Percentiles rank a stretch among this genome's conserved stretches.
phyloP scores from a whole-genome alignment of 2,888 invertebrate species.

The Meloe dianella region DNA sequence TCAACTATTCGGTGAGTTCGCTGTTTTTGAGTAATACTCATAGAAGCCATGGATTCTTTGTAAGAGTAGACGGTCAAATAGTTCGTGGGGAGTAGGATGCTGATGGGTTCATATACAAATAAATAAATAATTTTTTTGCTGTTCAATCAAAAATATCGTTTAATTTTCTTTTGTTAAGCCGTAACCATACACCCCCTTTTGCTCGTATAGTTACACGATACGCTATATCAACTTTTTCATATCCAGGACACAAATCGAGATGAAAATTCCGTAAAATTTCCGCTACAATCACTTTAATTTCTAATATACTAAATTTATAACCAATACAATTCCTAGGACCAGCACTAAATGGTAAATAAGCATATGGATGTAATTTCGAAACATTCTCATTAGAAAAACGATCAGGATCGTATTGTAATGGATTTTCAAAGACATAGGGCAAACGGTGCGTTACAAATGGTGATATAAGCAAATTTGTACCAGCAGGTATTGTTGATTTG shows the following conservation, averaged over 20 bases:
- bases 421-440: constrained; percentile 63
- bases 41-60: no score
- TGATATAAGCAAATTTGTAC: constrained; percentile 63
- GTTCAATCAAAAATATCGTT: not conserved
- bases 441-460: constrained; percentile 66
- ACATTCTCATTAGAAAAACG: constrained; percentile 63
- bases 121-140: not conserved
- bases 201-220: constrained; percentile 66
- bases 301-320: constrained; percentile 66
- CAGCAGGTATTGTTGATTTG: constrained; percentile 62
- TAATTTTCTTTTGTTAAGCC: constrained; percentile 56
- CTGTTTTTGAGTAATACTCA: no score
- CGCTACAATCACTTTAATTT: constrained; percentile 66
- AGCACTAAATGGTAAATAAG: constrained; percentile 66
- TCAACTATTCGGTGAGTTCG: no score
- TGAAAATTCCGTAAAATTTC: constrained; percentile 62
- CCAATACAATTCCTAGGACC: constrained; percentile 67
- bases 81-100: no score
- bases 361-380: constrained; percentile 63
- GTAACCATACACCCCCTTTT: constrained; percentile 66
- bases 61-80: no score
- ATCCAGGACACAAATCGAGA: constrained; percentile 60
- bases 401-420: constrained; percentile 65
- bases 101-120: not conserved
- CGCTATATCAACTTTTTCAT: constrained; percentile 60